Evolutionary conservation across 2,888 invertebrate genomes (phyloP).

Genomic region (Oxytorus armatus): DNA sequence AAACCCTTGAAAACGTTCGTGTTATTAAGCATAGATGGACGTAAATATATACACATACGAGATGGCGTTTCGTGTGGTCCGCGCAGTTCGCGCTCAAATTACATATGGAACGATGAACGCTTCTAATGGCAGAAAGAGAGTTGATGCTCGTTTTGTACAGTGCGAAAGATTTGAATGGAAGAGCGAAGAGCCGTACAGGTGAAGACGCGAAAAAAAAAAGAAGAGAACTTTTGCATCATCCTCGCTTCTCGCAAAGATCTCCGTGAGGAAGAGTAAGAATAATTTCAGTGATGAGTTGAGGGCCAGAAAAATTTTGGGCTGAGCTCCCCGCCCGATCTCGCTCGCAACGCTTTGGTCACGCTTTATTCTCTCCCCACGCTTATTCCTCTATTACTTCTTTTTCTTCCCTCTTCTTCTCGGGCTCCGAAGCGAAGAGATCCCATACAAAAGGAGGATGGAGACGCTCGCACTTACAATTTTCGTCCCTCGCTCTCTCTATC

Average conservation of each 20-base stretch:
- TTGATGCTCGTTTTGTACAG: conserved; percentile 74
- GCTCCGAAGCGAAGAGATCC: conserved; percentile 33
- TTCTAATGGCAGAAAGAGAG: conserved; percentile 79
- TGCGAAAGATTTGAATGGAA: conserved; percentile 65
- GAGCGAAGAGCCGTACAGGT: conserved; percentile 6
- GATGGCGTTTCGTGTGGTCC: conserved; percentile 78
- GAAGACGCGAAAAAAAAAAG: neutral
- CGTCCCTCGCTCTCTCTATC: conserved; percentile 54
- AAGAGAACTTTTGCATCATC: neutral
- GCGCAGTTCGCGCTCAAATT: conserved; percentile 82
- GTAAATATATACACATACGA: neutral
- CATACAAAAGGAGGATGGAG: conserved; percentile 25
- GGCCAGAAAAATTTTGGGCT: conserved; percentile 58
- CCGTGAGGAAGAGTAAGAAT: conserved; percentile 36
- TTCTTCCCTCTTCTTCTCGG: conserved; percentile 64
- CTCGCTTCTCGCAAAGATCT: conserved; percentile 3
- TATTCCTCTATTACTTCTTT: conserved; percentile 42
- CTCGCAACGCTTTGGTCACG: conserved; percentile 75
- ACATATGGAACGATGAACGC: conserved; percentile 79
- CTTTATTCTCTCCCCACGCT: conserved; percentile 71
- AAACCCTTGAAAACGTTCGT: neutral
- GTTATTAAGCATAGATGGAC: neutral
- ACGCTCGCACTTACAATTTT: conserved; percentile 36
- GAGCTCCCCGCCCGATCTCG: conserved; percentile 48
- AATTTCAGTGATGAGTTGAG: conserved; percentile 44